Evolutionary conservation across 2,888 invertebrate genomes (phyloP).

Genomic region (Drosophila robusta): DNA sequence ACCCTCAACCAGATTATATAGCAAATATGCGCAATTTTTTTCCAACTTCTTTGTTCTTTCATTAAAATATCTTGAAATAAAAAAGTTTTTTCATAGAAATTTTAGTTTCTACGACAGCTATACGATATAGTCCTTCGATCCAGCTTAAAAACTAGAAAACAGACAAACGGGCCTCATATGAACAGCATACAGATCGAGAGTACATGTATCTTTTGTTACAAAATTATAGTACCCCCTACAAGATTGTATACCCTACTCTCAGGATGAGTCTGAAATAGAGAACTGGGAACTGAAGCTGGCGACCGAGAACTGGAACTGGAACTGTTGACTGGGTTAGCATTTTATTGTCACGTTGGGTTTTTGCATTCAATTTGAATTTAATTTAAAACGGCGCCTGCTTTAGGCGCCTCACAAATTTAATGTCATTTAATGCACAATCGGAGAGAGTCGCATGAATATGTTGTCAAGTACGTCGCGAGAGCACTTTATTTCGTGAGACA

Average conservation of each 20-base stretch:
- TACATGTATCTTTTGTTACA: too few relatives aligned
- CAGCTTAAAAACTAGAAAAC: too few relatives aligned
- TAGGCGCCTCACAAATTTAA: constrained; percentile 44
- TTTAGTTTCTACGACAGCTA: too few relatives aligned
- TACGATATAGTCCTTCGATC: too few relatives aligned
- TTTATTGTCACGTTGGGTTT: constrained; percentile 57
- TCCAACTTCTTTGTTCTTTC: too few relatives aligned
- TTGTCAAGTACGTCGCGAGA: neutral
- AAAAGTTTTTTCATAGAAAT: too few relatives aligned
- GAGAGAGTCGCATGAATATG: neutral
- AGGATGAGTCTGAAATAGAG: constrained; percentile 16
- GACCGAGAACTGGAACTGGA: constrained; percentile 4
- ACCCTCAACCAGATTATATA: too few relatives aligned
- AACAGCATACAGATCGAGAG: too few relatives aligned
- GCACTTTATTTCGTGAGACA: too few relatives aligned
- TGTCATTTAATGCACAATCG: neutral
- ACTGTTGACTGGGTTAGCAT: constrained; percentile 28
- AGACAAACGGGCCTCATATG: too few relatives aligned
- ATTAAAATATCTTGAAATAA: too few relatives aligned
- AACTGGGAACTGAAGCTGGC: constrained; percentile 6
- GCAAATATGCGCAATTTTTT: too few relatives aligned
- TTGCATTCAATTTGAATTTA: constrained; percentile 49
- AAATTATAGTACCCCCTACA: neutral
- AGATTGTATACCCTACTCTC: neutral
- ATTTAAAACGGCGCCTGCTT: constrained; percentile 63